A percentile compares a stretch with the other conserved stretches of the same genome.
Conservation (phyloP, 2,888 invertebrate genomes). For the Drosophila dives region DNA sequence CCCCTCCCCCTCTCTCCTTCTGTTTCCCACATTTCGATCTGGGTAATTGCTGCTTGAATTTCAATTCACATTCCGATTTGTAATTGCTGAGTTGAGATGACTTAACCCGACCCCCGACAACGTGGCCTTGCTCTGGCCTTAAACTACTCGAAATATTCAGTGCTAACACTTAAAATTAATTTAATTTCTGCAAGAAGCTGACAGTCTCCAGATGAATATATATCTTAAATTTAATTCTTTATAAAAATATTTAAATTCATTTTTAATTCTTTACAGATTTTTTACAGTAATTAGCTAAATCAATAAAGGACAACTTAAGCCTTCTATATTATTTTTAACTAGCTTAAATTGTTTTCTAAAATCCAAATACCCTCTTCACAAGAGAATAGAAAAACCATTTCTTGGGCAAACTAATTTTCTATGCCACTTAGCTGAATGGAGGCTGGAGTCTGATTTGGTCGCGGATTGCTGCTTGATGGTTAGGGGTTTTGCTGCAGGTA, state of each 20-base stretch:
- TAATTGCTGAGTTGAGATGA: slow-evolving; percentile 49
- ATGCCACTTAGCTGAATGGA: slow-evolving; percentile 66
- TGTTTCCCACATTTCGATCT: slow-evolving; percentile 58
- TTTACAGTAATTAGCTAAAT: neutral
- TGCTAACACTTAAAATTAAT: slow-evolving; percentile 57
- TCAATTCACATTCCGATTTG: slow-evolving; percentile 68
- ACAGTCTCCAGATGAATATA: neutral
- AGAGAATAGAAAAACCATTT: slow-evolving; percentile 55
- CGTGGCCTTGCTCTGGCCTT: slow-evolving; percentile 7
- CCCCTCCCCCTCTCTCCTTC: slow-evolving; percentile 9
- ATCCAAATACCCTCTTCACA: slow-evolving; percentile 16
- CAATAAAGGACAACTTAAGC: neutral
- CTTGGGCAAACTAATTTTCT: slow-evolving; percentile 75
- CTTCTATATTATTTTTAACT: neutral
- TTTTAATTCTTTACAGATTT: neutral
- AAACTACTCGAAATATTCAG: slow-evolving; percentile 32
- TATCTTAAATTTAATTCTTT: neutral
- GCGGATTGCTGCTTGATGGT: slow-evolving; percentile 11
- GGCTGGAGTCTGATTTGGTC: slow-evolving; percentile 22
- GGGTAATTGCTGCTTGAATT: slow-evolving; percentile 81
- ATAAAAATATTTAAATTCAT: neutral
- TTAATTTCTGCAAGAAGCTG: slow-evolving; percentile 35
- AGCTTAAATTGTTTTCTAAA: slow-evolving; percentile 1
- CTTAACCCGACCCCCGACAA: slow-evolving; percentile 35
- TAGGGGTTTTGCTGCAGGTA: slow-evolving; percentile 18